Evolutionary conservation across 2,888 invertebrate species (phyloP).

Genomic region (Drosophila anomalipes): DNA sequence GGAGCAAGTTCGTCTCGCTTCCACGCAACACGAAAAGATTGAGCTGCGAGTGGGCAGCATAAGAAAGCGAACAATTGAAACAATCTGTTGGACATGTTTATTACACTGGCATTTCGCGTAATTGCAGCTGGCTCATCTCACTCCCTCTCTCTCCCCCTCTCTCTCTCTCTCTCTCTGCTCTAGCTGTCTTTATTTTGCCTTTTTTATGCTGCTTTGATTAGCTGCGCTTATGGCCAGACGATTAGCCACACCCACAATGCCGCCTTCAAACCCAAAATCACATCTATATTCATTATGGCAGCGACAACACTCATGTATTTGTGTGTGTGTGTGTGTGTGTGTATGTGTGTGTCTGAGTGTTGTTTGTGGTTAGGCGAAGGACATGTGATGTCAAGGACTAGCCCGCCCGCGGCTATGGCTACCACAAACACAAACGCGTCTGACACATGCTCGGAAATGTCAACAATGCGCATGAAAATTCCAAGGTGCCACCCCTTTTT

Average conservation of each 20-base stretch:
- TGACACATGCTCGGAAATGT: slow-evolving; percentile 83
- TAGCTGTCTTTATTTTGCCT: slow-evolving; percentile 1
- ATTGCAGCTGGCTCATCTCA: slow-evolving; percentile 57
- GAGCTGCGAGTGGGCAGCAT: slow-evolving; percentile 39
- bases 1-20: slow-evolving; percentile 22
- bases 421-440: slow-evolving; percentile 27
- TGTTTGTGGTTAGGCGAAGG: slow-evolving; percentile 43
- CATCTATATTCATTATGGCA: slow-evolving; percentile 84
- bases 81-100: slow-evolving; percentile 80
- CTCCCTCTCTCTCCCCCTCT: not conserved
- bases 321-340: slow-evolving; percentile 2
- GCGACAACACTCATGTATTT: slow-evolving; percentile 24
- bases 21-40: slow-evolving; percentile 48
- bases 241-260: slow-evolving; percentile 77
- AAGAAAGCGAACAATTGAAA: slow-evolving; percentile 60
- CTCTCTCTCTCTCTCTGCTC: not conserved
- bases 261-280: slow-evolving; percentile 75
- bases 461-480: slow-evolving; percentile 83
- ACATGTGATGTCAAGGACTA: slow-evolving; percentile 64
- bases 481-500: slow-evolving; percentile 65
- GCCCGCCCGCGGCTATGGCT: slow-evolving; percentile 28
- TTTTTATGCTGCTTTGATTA: slow-evolving; percentile 70
- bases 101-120: slow-evolving; percentile 72
- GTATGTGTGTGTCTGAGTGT: slow-evolving; percentile 9
- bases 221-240: slow-evolving; percentile 67